Evolutionary conservation across 2,797 vertebrate genomes (phyloP).

Genomic region (Melanotaenia trifasciata): DNA sequence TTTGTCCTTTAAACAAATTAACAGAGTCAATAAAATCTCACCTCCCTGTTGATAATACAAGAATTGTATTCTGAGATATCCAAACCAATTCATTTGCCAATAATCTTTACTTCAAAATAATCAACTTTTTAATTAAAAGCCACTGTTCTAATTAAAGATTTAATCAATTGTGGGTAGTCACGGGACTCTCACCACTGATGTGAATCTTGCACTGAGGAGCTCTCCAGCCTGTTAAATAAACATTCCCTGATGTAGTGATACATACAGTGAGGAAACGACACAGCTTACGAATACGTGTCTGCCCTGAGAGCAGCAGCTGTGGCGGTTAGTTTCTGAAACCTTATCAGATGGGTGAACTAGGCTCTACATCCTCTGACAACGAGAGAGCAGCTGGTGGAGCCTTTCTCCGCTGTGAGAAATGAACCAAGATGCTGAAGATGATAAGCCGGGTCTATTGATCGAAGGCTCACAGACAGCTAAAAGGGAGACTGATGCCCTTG

Average conservation of each 20-base stretch:
- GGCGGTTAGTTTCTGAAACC: constrained; percentile 48
- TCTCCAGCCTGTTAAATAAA: constrained; percentile 63
- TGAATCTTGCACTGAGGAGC: constrained; percentile 52
- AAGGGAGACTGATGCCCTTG: constrained; percentile 49
- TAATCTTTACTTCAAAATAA: constrained; percentile 62
- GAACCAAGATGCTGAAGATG: constrained; percentile 59
- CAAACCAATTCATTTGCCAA: constrained; percentile 49
- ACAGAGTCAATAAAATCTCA: constrained; percentile 42
- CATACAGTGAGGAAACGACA: neutral
- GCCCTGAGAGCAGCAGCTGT: constrained; percentile 43
- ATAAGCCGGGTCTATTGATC: constrained; percentile 70
- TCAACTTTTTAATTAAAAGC: constrained; percentile 72
- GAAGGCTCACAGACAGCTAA: constrained; percentile 46
- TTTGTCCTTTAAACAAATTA: constrained; percentile 27
- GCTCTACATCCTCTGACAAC: constrained; percentile 58
- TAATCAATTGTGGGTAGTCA: constrained; percentile 63
- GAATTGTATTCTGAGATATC: constrained; percentile 38
- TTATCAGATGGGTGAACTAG: constrained; percentile 59
- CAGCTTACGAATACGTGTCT: neutral
- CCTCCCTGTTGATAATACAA: constrained; percentile 37
- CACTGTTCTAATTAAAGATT: constrained; percentile 70
- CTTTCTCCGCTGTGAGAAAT: constrained; percentile 64
- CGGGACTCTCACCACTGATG: constrained; percentile 45
- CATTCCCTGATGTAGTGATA: constrained; percentile 61
- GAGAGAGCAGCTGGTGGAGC: constrained; percentile 56